Evolutionary conservation across 2,113 vertebrate species (phyloP).

Genomic region (Dipodomys spectabilis): DNA sequence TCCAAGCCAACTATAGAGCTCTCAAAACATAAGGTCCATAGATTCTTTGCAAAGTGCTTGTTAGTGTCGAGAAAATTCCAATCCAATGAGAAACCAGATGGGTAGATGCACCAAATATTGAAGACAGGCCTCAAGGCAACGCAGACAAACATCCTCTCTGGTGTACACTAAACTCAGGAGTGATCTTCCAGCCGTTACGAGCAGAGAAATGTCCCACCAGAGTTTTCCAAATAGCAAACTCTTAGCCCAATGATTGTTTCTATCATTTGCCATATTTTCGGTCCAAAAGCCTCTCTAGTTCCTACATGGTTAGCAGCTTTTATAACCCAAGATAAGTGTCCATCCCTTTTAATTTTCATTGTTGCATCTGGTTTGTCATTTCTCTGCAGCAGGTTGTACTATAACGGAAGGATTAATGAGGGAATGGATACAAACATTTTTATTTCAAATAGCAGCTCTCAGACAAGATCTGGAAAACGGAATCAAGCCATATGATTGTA

Average conservation of each 20-base stretch:
- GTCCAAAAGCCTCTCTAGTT: constrained; percentile 87
- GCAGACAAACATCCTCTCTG: constrained; percentile 60
- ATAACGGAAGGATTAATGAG: constrained; percentile 86
- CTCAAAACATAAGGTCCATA: constrained; percentile 49
- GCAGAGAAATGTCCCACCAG: constrained; percentile 75
- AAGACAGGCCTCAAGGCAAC: constrained; percentile 74
- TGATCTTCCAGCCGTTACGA: constrained; percentile 71
- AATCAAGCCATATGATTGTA: constrained; percentile 87
- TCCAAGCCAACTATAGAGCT: neutral
- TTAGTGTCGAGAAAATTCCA: constrained; percentile 22
- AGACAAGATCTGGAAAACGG: constrained; percentile 87
- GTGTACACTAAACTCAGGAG: constrained; percentile 71
- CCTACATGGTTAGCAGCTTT: constrained; percentile 88
- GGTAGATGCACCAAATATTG: constrained; percentile 45
- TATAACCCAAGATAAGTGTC: constrained; percentile 88
- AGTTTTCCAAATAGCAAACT: constrained; percentile 85
- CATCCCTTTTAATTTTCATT: constrained; percentile 90
- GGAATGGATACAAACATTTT: constrained; percentile 88
- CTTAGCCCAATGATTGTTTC: constrained; percentile 83
- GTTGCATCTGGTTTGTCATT: constrained; percentile 89
- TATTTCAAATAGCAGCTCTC: constrained; percentile 87
- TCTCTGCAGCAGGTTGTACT: constrained; percentile 89
- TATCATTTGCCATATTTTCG: constrained; percentile 84
- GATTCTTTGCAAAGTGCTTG: constrained; percentile 55
- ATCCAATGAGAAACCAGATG: constrained; percentile 75